Conservation (phyloP, 2,888 invertebrate species). For the Lacanobia oleracea region DNA sequence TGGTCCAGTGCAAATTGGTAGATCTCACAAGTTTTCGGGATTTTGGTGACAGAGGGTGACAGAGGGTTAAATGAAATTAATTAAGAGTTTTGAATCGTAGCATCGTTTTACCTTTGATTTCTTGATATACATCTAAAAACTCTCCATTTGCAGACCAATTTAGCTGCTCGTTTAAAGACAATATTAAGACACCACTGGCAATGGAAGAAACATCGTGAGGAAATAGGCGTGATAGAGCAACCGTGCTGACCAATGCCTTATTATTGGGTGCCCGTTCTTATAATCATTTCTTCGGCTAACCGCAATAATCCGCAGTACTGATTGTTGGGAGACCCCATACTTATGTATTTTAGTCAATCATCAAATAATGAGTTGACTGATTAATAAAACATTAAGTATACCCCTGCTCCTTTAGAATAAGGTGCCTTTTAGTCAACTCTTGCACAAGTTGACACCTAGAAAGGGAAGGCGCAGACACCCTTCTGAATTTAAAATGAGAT, state of each 20-base stretch:
- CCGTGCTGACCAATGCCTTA: constrained; percentile 17
- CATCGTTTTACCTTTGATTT: no score
- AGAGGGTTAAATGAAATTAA: no score
- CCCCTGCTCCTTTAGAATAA: background rate
- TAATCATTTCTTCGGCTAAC: constrained; percentile 25
- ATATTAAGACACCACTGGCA: background rate
- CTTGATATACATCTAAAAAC: background rate
- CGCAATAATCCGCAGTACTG: constrained; percentile 17
- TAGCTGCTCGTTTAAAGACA: background rate
- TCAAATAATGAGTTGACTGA: constrained; percentile 14
- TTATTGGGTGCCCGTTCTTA: constrained; percentile 21
- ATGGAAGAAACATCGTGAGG: constrained; percentile 9
- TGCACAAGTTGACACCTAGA: constrained; percentile 11
- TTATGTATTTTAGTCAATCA: constrained; percentile 16
- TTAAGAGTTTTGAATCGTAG: no score
- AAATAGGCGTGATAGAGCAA: constrained; percentile 7
- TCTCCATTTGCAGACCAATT: background rate
- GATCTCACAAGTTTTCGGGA: background rate
- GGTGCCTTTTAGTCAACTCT: constrained; percentile 6
- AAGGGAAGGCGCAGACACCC: background rate
- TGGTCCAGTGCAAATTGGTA: background rate
- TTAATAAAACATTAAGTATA: background rate
- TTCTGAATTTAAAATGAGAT: no score
- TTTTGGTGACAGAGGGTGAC: background rate
- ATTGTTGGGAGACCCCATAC: constrained; percentile 5